Percentiles rank a stretch among this genome's conserved stretches.
Conservation (phyloP, 2,797 vertebrate species). For the Merluccius polli region DNA sequence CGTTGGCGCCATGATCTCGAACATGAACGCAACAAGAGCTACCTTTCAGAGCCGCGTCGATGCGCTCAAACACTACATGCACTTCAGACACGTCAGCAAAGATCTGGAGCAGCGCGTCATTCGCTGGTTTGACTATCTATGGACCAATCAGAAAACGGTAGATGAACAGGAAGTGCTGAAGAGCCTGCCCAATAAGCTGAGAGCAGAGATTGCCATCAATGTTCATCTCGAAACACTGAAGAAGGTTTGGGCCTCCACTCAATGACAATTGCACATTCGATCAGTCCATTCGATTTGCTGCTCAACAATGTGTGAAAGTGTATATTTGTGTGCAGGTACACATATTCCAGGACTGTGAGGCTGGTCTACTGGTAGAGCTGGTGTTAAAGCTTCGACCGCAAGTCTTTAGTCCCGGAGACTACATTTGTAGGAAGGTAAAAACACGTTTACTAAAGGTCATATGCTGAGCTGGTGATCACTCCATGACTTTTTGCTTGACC, state of each 20-base stretch:
- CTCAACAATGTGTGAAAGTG: background rate
- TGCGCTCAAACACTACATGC: slow-evolving; percentile 94
- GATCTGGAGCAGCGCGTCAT: slow-evolving; percentile 91
- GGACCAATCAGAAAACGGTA: slow-evolving; percentile 91
- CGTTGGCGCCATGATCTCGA: slow-evolving; percentile 95
- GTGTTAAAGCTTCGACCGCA: slow-evolving; percentile 91
- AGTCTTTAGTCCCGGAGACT: slow-evolving; percentile 95
- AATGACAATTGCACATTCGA: background rate
- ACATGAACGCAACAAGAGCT: slow-evolving; percentile 91
- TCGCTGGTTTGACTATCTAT: slow-evolving; percentile 95
- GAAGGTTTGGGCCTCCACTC: slow-evolving; percentile 64
- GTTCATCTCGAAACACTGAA: slow-evolving; percentile 93
- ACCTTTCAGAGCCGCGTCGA: slow-evolving; percentile 90
- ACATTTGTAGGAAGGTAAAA: slow-evolving; percentile 84
- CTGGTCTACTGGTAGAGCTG: slow-evolving; percentile 88
- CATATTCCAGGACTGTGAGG: slow-evolving; percentile 94
- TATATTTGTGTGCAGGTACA: slow-evolving; percentile 67
- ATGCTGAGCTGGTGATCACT: background rate
- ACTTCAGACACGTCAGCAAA: slow-evolving; percentile 93
- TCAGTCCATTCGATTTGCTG: background rate
- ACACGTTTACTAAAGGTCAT: background rate
- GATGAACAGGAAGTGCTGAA: slow-evolving; percentile 87
- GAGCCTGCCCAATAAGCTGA: slow-evolving; percentile 88
- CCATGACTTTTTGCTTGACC: background rate
- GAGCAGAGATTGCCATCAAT: slow-evolving; percentile 93